Evolutionary conservation across 2,113 vertebrate species (phyloP), one percentile per base, ranked within the genome.

Genomic region (Microcebus ravelobensis): DNA sequence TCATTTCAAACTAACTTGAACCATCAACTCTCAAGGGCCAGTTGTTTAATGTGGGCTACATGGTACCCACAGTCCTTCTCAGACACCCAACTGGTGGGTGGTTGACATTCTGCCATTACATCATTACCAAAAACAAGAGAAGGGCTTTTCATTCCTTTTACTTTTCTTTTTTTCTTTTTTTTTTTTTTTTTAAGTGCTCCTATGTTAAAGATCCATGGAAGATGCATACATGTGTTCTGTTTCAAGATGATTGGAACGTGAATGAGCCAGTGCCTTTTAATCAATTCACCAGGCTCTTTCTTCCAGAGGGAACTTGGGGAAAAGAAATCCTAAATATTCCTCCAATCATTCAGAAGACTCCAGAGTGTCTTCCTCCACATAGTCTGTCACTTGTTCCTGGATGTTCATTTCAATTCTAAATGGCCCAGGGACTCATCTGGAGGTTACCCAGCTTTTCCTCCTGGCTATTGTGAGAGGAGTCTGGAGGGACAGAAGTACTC

Each of bases 1-100:
- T 97, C 91, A 96, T 93, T 93, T 92, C 81, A 96, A 96, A 96
- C 63, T 82, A 94, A 96, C 61, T 11, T 94, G 93, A 97, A 96
- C 84, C 92, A 80, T 80, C 87, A 21, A 31, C 39, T 85, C 48
- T 88, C 88, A 73, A 91, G 82, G 29, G 27, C 25, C 4, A 17
- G 59, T n/a, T 88, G 71, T 93, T 94, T 88, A 9, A 86, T 59
- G 96, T 95, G 82, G 92, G 34, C 76, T 90, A 6, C 15, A 12
- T 2, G 23, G 91, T 29, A 67, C 73, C 52, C 83, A 45, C 27
- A 13, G 57, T 55, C 48, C 7, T 94, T 74, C 76, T 84, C 0
- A 39, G 92, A 97, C 90, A 87, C 95, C 94, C 97, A 96, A 21
- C 77, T 73, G 79, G 93, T 79, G 48, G 55, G 55, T 73, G 42